phyloP scores from a whole-genome alignment of 1,140 invertebrate genomes.

The Asobara japonica region DNA sequence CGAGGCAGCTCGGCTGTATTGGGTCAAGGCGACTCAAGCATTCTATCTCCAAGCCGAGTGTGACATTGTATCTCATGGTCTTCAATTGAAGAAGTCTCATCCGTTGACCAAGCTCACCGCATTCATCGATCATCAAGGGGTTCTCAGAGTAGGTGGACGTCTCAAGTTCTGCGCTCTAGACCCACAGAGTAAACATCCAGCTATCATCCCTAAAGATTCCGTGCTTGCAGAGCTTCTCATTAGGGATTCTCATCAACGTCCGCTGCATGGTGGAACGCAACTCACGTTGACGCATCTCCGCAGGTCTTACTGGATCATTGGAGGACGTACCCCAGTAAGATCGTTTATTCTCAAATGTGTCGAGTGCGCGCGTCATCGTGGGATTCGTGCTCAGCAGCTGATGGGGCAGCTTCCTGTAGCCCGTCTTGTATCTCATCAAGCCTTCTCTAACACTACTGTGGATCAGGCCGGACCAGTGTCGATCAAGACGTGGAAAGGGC shows the following conservation, averaged over 20 bases:
- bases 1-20: no score
- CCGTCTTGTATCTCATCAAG: slow-evolving; percentile 24
- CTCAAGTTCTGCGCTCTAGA: slow-evolving; percentile 38
- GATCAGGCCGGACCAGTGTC: slow-evolving; percentile 45
- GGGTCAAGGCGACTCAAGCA: no score
- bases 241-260: slow-evolving; percentile 36
- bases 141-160: slow-evolving; percentile 40
- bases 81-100: no score
- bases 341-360: no score
- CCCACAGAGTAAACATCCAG: slow-evolving; percentile 40
- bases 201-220: slow-evolving; percentile 38
- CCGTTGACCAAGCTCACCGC: slow-evolving; percentile 19
- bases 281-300: no score
- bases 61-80: no score
- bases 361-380: no score
- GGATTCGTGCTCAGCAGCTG: slow-evolving; percentile 38
- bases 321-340: no score
- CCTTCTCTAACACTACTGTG: slow-evolving; percentile 35
- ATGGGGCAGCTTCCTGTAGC: slow-evolving; percentile 49
- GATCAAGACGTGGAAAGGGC: slow-evolving; percentile 39
- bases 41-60: no score
- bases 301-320: no score
- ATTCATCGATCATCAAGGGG: slow-evolving; percentile 34
- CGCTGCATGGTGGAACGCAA: no score
- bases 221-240: slow-evolving; percentile 41